A percentile compares a stretch with the other conserved stretches of the same genome.
phyloP scores from a whole-genome alignment of 2,888 invertebrate genomes.

The Microctonus aethiopoides region DNA sequence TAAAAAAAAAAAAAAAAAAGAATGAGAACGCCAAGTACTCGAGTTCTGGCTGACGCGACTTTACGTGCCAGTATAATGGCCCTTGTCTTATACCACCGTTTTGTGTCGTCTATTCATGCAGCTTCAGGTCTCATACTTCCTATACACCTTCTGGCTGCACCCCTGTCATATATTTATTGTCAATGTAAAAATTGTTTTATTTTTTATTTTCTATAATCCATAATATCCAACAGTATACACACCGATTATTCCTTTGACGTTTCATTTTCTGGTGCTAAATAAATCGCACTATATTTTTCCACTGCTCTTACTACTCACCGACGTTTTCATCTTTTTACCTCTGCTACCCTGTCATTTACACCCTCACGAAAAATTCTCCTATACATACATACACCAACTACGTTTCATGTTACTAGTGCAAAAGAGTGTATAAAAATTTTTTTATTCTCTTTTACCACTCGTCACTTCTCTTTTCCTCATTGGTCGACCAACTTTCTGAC shows the following conservation, averaged over 20 bases:
- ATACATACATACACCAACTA: too few relatives aligned
- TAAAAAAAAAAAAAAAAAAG: conserved; percentile 24
- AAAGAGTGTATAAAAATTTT: not conserved
- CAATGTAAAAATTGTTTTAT: conserved; percentile 20
- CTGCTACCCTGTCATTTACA: not conserved
- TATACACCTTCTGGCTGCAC: conserved; percentile 10
- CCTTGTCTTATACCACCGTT: conserved; percentile 53
- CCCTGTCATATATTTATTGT: not conserved
- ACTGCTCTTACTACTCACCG: not conserved
- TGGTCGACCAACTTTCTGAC: not conserved
- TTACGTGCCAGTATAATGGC: conserved; percentile 63
- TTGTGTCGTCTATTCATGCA: conserved; percentile 54
- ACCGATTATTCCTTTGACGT: conserved; percentile 20
- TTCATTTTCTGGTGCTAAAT: not conserved
- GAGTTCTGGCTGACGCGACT: conserved; percentile 61
- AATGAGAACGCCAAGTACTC: conserved; percentile 52
- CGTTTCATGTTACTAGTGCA: not conserved
- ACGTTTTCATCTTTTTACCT: not conserved
- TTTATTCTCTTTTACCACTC: not conserved
- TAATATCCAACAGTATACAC: not conserved
- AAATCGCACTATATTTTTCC: not conserved
- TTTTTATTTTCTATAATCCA: not conserved
- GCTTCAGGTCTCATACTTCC: conserved; percentile 41
- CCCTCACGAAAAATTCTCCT: not conserved
- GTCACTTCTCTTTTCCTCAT: not conserved